Evolutionary conservation across 1,140 invertebrate genomes (phyloP).

Genomic region (Chironomus striatipennis): DNA sequence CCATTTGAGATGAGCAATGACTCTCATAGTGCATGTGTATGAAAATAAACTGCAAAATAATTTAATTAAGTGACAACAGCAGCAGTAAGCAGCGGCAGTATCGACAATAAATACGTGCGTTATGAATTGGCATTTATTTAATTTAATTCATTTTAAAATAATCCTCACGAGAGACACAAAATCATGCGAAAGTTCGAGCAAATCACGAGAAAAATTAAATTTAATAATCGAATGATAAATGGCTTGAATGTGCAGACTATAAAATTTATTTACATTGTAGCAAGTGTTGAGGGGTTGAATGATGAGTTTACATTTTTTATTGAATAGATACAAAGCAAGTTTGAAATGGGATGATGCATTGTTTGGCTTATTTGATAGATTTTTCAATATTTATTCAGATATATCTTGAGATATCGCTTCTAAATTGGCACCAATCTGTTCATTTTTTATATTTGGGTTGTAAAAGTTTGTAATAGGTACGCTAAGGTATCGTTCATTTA

Average conservation of each 20-base stretch:
- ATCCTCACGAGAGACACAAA: not conserved
- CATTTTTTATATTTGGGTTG: too few relatives aligned
- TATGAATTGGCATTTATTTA: constrained; percentile 18
- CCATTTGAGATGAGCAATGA: not conserved
- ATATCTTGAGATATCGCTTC: not conserved
- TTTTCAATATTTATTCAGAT: not conserved
- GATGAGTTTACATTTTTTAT: not conserved
- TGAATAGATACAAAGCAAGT: too few relatives aligned
- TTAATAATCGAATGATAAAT: constrained; percentile 23
- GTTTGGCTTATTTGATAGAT: not conserved
- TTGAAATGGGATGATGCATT: not conserved
- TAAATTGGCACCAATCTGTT: too few relatives aligned
- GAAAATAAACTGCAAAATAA: not conserved
- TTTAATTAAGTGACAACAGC: constrained; percentile 17
- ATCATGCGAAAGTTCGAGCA: not conserved
- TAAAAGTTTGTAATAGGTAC: too few relatives aligned
- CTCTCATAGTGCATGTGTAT: too few relatives aligned
- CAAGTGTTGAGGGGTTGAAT: not conserved
- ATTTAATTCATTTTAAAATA: not conserved
- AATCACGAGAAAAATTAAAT: constrained; percentile 11
- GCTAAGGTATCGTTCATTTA: too few relatives aligned
- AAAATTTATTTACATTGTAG: not conserved
- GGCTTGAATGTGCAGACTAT: not conserved
- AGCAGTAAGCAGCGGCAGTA: not conserved
- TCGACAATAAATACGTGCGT: not conserved